Evolutionary conservation across 2,888 invertebrate genomes (phyloP), one percentile per base, ranked within the genome.

Genomic region (Drosophila conformis): DNA sequence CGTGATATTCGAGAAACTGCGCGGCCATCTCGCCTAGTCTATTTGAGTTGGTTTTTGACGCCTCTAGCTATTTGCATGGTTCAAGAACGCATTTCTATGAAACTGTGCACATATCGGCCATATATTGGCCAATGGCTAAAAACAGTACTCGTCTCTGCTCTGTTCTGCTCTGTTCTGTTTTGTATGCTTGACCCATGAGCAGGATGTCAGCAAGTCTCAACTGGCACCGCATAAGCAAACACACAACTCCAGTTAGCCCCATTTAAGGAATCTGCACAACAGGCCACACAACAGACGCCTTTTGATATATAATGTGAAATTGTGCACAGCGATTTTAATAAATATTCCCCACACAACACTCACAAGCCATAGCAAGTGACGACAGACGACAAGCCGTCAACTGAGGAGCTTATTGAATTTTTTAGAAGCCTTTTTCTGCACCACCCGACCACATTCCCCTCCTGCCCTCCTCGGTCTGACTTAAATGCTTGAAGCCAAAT

Each of bases 241-340:
- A 73, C 59, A 62, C 54, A 38, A 69, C 36, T 59, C 10, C 57
- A 58, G 46, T 58, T 63, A 15, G 15, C 46, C 42, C 49, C 66
- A 63, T 57, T 70, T 70, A 63, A 40, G 64, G 56, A 69, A 72
- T 69, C 70, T 52, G 62, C 46, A 67, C 52, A 71, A 42, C 61
- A 48, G 38, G 82, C 66, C 71, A 54, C 62, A 75, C 57, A 78
- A 66, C 63, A 73, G 76, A 86, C 74, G 84, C 69, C 90, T 83
- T 90, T 87, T 87, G 80, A 87, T 87, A 89, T 87, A 87, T 70
- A 84, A 90, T 87, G 87, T 76, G 79, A 87, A 87, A 87, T 89
- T 89, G 75, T 76, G 79, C 76, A 76, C 90, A 85, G 64, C 90
- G 78, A 87, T 87, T 87, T 87, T 89, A 90, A 87, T 89, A 87